Percentiles rank a stretch among this genome's conserved stretches.
Evolutionary conservation across 2,113 vertebrate genomes (phyloP).

Genomic region (Ameiurus melas): DNA sequence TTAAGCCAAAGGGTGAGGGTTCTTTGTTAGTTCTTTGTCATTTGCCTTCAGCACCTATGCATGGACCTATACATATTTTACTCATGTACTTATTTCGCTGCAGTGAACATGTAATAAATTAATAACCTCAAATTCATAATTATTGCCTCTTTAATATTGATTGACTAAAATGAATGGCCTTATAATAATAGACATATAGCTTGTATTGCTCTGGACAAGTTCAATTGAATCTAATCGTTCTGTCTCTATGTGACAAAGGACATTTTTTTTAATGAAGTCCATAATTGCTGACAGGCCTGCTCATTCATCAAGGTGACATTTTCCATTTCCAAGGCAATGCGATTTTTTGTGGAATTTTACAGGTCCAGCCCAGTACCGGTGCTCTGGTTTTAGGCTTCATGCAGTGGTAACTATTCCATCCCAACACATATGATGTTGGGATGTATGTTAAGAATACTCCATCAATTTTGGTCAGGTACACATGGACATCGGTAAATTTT

Average conservation of each 20-base stretch:
- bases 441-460: background rate
- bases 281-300: slow-evolving; percentile 58
- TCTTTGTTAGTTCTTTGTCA: background rate
- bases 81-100: slow-evolving; percentile 69
- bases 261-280: slow-evolving; percentile 57
- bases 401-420: background rate
- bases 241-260: slow-evolving; percentile 59
- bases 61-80: slow-evolving; percentile 57
- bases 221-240: slow-evolving; percentile 68
- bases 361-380: background rate
- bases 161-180: slow-evolving; percentile 67
- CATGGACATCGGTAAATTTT: background rate
- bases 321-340: slow-evolving; percentile 39
- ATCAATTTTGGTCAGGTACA: background rate
- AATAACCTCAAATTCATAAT: slow-evolving; percentile 71
- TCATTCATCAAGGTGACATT: slow-evolving; percentile 62
- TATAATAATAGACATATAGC: slow-evolving; percentile 64
- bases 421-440: background rate
- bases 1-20: background rate
- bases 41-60: background rate
- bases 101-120: slow-evolving; percentile 62
- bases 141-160: slow-evolving; percentile 74
- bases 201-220: slow-evolving; percentile 65
- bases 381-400: background rate
- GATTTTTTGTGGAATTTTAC: slow-evolving; percentile 25